These are phyloP conservation scores for Sylvia borin DNA, from an alignment of 2,797 vertebrate genomes.

Conservation along the genomic window DNA sequence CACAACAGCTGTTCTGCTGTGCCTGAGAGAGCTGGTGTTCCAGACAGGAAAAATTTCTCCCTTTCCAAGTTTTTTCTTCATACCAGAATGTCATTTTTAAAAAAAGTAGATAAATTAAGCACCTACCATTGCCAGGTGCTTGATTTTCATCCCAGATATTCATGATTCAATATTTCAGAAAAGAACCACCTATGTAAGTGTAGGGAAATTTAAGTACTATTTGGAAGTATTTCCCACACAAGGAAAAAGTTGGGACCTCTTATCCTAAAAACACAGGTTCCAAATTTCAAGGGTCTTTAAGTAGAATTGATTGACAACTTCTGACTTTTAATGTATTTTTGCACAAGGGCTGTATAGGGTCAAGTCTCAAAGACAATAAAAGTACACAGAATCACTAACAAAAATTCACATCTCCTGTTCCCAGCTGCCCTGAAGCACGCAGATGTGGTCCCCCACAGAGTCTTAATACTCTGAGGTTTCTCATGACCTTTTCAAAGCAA, in stretches of 20 bases:
- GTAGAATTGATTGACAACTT: not conserved
- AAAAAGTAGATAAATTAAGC: not conserved
- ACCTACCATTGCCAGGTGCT: not conserved
- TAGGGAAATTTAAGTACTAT: not conserved
- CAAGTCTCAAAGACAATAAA: not conserved
- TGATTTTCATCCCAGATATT: not conserved
- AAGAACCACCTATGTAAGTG: fast-evolving
- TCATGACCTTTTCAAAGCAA: not conserved
- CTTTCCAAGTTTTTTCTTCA: not conserved
- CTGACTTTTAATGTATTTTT: not conserved
- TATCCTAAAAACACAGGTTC: not conserved
- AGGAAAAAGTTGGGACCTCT: not conserved
- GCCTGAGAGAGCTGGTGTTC: not conserved
- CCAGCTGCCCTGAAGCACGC: not conserved
- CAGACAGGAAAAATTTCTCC: not conserved
- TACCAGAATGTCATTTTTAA: not conserved
- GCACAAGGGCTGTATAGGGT: not conserved
- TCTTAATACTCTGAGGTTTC: not conserved
- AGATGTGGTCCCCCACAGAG: not conserved
- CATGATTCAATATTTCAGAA: not conserved
- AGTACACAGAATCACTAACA: not conserved
- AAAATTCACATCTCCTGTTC: not conserved
- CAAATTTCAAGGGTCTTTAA: not conserved
- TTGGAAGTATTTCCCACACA: not conserved
- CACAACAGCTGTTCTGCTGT: not conserved